phyloP scores from a whole-genome alignment of 1,140 invertebrate species.

The Penaeus vannamei region DNA sequence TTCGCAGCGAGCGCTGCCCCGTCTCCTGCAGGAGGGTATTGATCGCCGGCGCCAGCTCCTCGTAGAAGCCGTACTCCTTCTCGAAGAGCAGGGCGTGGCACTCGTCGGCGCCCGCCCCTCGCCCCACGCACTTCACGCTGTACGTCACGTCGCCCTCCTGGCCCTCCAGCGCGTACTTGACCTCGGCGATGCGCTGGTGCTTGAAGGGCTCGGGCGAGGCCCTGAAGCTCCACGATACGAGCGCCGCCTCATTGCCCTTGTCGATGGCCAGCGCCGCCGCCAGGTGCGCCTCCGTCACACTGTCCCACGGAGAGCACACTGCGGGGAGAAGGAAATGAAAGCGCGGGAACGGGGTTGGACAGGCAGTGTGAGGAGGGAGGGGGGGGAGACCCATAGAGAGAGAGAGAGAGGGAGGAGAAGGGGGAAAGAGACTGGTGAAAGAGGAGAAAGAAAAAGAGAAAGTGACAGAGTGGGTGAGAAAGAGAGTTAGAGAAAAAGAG shows the following conservation, averaged over 20 bases:
- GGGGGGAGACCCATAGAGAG: too few species aligned
- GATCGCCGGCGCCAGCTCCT: slow-evolving; percentile 16
- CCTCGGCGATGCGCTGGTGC: slow-evolving; percentile 41
- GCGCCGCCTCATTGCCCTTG: slow-evolving; percentile 32
- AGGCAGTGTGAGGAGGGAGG: too few species aligned
- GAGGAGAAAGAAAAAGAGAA: too few species aligned
- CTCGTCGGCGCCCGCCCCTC: not conserved
- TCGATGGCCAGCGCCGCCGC: slow-evolving; percentile 21
- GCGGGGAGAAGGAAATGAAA: too few species aligned
- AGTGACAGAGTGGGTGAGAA: too few species aligned
- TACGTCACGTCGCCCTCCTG: not conserved
- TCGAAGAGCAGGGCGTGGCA: slow-evolving; percentile 13
- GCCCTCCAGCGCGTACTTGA: slow-evolving; percentile 25
- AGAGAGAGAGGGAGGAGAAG: too few species aligned
- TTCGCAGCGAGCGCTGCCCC: slow-evolving; percentile 14
- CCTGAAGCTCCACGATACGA: slow-evolving; percentile 13
- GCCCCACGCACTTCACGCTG: slow-evolving; percentile 31
- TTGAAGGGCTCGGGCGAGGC: slow-evolving; percentile 41
- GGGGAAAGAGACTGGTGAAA: too few species aligned
- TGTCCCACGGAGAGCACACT: too few species aligned
- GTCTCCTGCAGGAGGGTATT: slow-evolving; percentile 8
- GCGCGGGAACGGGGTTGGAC: too few species aligned
- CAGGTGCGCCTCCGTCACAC: slow-evolving; percentile 26
- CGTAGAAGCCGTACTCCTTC: slow-evolving; percentile 47
- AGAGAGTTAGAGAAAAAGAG: too few species aligned